These are phyloP conservation scores for Eumaeus atala DNA, from an alignment of 1,140 invertebrate species.

Conservation along the genomic window DNA sequence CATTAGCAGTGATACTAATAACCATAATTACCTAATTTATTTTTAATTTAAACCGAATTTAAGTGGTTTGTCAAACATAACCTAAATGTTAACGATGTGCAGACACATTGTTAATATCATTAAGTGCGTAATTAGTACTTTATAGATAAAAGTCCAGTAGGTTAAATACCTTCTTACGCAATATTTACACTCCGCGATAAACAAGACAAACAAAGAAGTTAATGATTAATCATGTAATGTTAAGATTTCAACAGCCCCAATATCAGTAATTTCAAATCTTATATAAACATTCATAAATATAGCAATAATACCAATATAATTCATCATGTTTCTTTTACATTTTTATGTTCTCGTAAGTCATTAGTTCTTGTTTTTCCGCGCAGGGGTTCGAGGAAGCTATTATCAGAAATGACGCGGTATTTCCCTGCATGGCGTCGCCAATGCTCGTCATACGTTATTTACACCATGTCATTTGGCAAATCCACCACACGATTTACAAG, in stretches of 20 bases:
- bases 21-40: not conserved
- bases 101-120: not conserved
- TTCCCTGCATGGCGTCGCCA: conserved; percentile 29
- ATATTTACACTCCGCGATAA: conserved; percentile 9
- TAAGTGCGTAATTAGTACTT: not conserved
- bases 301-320: no score
- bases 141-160: conserved; percentile 13
- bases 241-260: no score
- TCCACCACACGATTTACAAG: conserved; percentile 36
- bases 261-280: no score
- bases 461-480: conserved; percentile 34
- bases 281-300: no score
- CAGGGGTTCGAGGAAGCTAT: conserved; percentile 26
- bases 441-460: conserved; percentile 44
- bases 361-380: conserved; percentile 11
- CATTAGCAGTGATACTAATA: not conserved
- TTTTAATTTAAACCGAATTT: not conserved
- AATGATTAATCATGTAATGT: no score
- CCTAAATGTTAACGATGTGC: not conserved
- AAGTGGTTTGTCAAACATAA: not conserved
- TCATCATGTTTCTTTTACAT: not conserved
- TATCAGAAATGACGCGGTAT: conserved; percentile 44
- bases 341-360: conserved; percentile 6
- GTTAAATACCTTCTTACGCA: conserved; percentile 6
- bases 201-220: conserved; percentile 10